Evolutionary conservation across 64 coral and sea anemone genomes (phyloP).

Genomic region (Montipora cactus): DNA sequence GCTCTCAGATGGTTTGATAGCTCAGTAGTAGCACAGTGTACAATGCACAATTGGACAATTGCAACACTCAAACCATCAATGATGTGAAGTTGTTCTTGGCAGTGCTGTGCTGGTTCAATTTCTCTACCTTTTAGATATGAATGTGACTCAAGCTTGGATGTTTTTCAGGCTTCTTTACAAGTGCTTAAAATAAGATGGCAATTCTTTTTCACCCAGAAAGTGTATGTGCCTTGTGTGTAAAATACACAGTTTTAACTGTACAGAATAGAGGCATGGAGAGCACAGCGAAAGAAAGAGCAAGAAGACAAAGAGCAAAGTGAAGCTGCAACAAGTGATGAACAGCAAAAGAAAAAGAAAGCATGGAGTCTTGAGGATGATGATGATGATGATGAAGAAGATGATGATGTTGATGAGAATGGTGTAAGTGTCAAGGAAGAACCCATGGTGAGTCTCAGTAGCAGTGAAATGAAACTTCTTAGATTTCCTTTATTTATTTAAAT

Average conservation of each 20-base stretch:
- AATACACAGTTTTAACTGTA: background rate
- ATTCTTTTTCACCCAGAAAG: no score
- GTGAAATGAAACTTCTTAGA: background rate
- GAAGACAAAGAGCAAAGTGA: constrained; percentile 59
- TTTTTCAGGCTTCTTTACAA: no score
- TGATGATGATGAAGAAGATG: constrained; percentile 78
- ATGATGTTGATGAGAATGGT: background rate
- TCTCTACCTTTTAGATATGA: no score
- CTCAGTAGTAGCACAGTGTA: no score
- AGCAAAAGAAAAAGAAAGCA: constrained; percentile 73
- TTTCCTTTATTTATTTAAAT: background rate
- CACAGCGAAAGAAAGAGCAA: constrained; percentile 77
- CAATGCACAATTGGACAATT: no score
- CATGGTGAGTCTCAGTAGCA: background rate
- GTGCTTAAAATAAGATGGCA: no score
- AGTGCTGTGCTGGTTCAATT: no score
- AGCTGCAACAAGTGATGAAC: constrained; percentile 12
- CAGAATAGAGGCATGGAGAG: constrained; percentile 90
- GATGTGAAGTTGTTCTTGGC: no score
- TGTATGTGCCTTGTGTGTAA: no score
- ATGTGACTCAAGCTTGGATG: no score
- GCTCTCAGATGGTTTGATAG: no score
- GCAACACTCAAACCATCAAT: no score
- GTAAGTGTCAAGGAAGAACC: constrained; percentile 39
- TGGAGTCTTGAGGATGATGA: constrained; percentile 95